Evolutionary conservation across 2,113 vertebrate species (phyloP).

Genomic region (Lagenorhynchus albirostris): DNA sequence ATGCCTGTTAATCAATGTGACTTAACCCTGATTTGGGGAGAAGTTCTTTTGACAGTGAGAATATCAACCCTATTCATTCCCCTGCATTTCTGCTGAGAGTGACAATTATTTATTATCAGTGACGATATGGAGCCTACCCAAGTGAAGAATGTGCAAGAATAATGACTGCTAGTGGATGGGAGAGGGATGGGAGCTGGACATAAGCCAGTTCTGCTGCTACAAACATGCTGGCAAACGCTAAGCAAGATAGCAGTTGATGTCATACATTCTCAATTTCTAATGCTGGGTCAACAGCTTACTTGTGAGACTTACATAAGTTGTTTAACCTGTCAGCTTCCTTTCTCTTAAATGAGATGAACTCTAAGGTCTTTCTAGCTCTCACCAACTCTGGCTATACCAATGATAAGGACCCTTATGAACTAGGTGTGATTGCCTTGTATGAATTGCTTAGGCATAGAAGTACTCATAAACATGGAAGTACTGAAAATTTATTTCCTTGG

Average conservation of each 20-base stretch:
- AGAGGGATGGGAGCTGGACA: background rate
- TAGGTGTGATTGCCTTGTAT: background rate
- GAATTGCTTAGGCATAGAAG: background rate
- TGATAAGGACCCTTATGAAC: background rate
- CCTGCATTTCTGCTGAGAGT: slow-evolving; percentile 20
- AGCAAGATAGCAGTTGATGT: background rate
- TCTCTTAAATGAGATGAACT: background rate
- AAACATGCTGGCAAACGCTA: background rate
- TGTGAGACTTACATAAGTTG: background rate
- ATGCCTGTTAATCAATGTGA: slow-evolving; percentile 62
- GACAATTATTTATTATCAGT: slow-evolving; percentile 40
- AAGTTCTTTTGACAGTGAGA: slow-evolving; percentile 40
- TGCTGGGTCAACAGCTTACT: background rate
- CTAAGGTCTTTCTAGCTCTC: background rate
- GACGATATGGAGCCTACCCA: background rate
- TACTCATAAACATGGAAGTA: background rate
- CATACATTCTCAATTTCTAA: background rate
- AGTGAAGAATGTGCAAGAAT: background rate
- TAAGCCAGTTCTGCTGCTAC: background rate
- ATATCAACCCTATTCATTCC: background rate
- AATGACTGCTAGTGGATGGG: background rate
- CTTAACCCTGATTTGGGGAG: slow-evolving; percentile 42
- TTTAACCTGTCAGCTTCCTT: background rate
- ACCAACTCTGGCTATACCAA: background rate
- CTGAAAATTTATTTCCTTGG: background rate